phyloP scores from a whole-genome alignment of 2,113 vertebrate genomes.

The Menura novaehollandiae region DNA sequence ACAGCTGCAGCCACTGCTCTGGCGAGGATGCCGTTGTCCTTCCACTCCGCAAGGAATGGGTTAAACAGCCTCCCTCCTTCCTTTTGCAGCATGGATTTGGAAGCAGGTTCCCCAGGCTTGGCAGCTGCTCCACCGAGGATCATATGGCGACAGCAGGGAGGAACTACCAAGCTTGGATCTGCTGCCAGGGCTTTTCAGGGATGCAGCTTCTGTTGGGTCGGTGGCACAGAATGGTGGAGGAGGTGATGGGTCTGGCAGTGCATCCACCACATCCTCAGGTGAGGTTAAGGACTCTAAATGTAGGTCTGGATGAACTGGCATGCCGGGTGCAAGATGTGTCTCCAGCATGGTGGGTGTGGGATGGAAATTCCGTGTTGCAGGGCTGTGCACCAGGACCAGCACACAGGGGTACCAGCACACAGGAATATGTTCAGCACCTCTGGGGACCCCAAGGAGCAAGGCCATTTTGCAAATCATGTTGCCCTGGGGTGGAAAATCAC shows the following conservation, averaged over 20 bases:
- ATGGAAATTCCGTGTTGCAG: background rate
- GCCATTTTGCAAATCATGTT: background rate
- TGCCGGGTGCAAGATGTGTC: background rate
- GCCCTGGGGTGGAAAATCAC: background rate
- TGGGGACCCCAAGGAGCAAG: background rate
- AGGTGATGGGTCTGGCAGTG: background rate
- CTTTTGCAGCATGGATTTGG: background rate
- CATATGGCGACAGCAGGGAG: background rate
- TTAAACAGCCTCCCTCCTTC: background rate
- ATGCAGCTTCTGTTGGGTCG: background rate
- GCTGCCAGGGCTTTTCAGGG: background rate
- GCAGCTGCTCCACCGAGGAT: background rate
- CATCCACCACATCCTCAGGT: background rate
- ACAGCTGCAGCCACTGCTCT: fast-evolving
- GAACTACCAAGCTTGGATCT: background rate
- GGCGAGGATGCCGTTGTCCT: background rate
- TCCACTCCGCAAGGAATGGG: background rate
- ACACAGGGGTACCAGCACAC: background rate
- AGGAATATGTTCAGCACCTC: fast-evolving
- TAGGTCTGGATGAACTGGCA: background rate
- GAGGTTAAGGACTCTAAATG: background rate
- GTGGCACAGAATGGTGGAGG: background rate
- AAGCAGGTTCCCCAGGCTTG: background rate
- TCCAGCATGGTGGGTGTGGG: fast-evolving
- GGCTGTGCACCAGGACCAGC: background rate